Evolutionary conservation across 2,888 invertebrate genomes (phyloP), one percentile per base, ranked within the genome.

Genomic region (Eupithecia subfuscata): DNA sequence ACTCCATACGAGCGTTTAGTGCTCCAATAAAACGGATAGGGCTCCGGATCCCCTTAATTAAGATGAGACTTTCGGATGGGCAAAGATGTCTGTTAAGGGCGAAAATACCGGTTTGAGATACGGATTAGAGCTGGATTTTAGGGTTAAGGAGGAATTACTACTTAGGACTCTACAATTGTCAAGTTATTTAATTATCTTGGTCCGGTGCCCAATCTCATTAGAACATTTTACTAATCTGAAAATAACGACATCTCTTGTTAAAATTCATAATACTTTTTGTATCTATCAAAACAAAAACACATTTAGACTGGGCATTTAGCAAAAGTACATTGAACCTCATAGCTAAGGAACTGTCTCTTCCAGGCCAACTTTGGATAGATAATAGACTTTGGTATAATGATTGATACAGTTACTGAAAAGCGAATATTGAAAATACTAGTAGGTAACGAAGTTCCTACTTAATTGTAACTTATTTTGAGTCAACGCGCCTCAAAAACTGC

Each of bases 1-100:
- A 77, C 77, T 77, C 69, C 72, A 63, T 56, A 70, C 70, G 65
- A 69, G 48, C 77, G 79, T 81, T 81, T 81, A 81, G 81, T 81
- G 80, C 76, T 48, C 80, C 75, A 79, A 80, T 81, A 80, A 81
- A 80, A 80, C 75, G 73, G 81, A 80, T 78, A 78, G 70, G 69
- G 77, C 75, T 67, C 64, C 74, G 74, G 70, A 77, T 74, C 63
- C 30, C 40, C 72, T 70, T 74, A 77, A 77, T 77, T 56, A 69
- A 69, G 43, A 69, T 67, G 67, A 67, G 67, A 67, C 67, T 67
- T 67, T 67, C 40, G 30, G 67, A 67, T n/a, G 67, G n/a, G 60
- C 60, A 60, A 60, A 60, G 60, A 60, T 60, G 25, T 52, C 52
- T 2, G 52, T 52, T 52, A 52, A 18, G 67, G n/a, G 60, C 25